Evolutionary conservation across 1,140 invertebrate genomes (phyloP).

Genomic region (Cecropterus lyciades): DNA sequence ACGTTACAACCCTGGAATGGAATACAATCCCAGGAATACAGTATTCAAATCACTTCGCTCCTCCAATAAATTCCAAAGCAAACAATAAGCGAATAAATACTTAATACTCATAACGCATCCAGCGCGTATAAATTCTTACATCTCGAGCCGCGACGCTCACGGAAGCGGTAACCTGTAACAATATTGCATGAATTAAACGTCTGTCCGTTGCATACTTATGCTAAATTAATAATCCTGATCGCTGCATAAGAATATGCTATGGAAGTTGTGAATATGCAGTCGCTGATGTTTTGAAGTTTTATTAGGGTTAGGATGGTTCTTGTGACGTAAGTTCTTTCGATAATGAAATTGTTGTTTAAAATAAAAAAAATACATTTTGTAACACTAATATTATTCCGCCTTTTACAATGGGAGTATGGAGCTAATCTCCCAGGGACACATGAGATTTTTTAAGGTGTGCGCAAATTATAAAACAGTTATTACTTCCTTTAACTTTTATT

Average conservation of each 20-base stretch:
- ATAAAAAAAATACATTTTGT: no score
- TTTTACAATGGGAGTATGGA: no score
- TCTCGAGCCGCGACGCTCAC: conserved; percentile 24
- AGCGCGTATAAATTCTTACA: conserved; percentile 18
- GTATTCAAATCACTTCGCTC: neutral
- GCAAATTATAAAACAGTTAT: no score
- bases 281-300: no score
- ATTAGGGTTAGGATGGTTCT: no score
- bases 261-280: neutral
- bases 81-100: conserved; percentile 33
- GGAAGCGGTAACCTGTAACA: conserved; percentile 46
- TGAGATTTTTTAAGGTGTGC: no score
- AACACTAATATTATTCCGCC: no score
- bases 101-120: conserved; percentile 26
- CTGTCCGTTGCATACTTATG: conserved; percentile 8
- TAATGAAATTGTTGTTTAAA: no score
- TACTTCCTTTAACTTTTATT: no score
- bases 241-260: conserved; percentile 14
- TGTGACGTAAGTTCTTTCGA: no score
- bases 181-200: conserved; percentile 42
- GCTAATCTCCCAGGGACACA: no score
- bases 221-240: conserved; percentile 12
- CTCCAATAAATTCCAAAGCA: conserved; percentile 3
- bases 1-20: neutral
- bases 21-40: neutral